Conservation (phyloP, 2,888 invertebrate genomes). For the Xylota segnis region DNA sequence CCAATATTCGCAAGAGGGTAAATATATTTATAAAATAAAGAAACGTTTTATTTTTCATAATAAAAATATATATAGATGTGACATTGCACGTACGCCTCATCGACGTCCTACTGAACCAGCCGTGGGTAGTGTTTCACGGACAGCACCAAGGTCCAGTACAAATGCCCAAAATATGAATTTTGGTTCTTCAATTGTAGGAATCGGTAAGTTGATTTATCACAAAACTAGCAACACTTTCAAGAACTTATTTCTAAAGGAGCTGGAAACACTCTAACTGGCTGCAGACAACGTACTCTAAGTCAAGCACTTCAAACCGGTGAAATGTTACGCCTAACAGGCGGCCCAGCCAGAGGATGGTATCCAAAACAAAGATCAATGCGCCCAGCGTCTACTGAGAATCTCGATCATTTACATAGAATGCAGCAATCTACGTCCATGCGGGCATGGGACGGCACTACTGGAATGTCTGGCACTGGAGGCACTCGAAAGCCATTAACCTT, state of each 20-base stretch:
- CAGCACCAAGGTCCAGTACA: conserved; percentile 87
- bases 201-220: conserved; percentile 77
- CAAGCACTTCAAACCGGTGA: conserved; percentile 90
- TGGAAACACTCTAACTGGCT: conserved; percentile 86
- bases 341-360: conserved; percentile 94
- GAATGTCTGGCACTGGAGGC: conserved; percentile 85
- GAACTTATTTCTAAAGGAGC: conserved; percentile 67
- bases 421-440: conserved; percentile 84
- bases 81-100: conserved; percentile 93
- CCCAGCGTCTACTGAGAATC: conserved; percentile 93
- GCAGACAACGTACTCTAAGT: conserved; percentile 85
- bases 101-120: conserved; percentile 85
- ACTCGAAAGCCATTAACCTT: conserved; percentile 92
- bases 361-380: conserved; percentile 89
- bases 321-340: conserved; percentile 90
- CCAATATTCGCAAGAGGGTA: conserved; percentile 93
- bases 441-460: conserved; percentile 84
- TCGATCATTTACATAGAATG: conserved; percentile 88
- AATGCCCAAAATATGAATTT: conserved; percentile 83
- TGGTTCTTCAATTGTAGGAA: conserved; percentile 84
- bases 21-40: background rate
- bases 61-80: conserved; percentile 85
- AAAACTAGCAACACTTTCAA: background rate
- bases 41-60: background rate
- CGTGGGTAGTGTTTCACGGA: conserved; percentile 84